phyloP scores from a whole-genome alignment of 1,140 invertebrate genomes.

The Bombus huntii region DNA sequence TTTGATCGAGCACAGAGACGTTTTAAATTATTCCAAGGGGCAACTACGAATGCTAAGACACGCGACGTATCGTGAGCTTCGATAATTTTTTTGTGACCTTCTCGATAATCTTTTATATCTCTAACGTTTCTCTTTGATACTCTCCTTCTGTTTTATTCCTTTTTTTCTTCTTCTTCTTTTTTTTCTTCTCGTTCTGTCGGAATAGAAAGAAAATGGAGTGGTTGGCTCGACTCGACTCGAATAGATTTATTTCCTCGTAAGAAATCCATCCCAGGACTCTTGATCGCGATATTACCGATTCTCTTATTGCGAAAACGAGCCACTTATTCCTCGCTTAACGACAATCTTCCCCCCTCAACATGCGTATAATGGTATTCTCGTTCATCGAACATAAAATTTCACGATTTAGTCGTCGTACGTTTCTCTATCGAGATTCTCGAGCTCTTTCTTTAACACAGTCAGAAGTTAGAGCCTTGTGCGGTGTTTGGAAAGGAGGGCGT shows the following conservation, averaged over 20 bases:
- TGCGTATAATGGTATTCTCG: slow-evolving; percentile 9
- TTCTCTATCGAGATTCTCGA: not conserved
- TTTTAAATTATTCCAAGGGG: not conserved
- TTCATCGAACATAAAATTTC: not conserved
- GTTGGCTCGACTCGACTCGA: not conserved
- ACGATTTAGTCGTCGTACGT: not conserved
- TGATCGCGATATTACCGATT: slow-evolving; percentile 13
- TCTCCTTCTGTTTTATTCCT: not conserved
- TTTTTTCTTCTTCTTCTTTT: too few species aligned
- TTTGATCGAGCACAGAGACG: not conserved
- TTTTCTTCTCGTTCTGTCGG: not conserved
- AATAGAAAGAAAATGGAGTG: not conserved
- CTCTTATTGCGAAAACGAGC: slow-evolving; percentile 45
- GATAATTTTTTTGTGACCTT: not conserved
- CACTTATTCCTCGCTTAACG: slow-evolving; percentile 26
- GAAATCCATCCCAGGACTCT: not conserved
- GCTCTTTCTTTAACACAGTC: not conserved
- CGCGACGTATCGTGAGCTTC: not conserved
- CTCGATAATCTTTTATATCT: not conserved
- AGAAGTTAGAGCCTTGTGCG: not conserved
- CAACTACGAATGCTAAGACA: not conserved
- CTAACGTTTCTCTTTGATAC: not conserved
- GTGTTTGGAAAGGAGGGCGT: not conserved
- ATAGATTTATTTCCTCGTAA: slow-evolving; percentile 2
- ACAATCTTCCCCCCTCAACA: not conserved